phyloP scores from a whole-genome alignment of 2,113 vertebrate species.

The Echinops telfairi region DNA sequence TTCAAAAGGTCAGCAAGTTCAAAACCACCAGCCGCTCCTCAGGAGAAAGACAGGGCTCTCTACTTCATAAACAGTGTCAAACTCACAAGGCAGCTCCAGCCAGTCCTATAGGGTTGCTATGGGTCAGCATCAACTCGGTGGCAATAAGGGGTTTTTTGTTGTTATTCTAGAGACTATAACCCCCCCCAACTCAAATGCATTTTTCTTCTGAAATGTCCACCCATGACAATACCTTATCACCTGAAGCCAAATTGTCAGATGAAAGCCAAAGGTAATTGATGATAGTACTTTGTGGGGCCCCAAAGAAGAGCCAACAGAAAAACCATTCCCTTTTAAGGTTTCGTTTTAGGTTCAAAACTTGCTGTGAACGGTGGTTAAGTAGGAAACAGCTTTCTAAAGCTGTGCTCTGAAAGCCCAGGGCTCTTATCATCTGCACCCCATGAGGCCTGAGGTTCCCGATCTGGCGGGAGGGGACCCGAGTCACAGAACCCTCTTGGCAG shows the following conservation, averaged over 20 bases:
- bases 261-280: slow-evolving; percentile 28
- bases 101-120: no score
- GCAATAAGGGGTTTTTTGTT: no score
- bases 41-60: no score
- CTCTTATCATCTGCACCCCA: not conserved
- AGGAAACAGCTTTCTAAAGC: slow-evolving; percentile 49
- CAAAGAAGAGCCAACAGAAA: not conserved
- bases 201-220: not conserved
- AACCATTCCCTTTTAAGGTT: slow-evolving; percentile 45
- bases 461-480: not conserved
- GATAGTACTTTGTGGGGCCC: not conserved
- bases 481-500: not conserved
- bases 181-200: no score
- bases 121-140: no score
- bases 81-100: no score
- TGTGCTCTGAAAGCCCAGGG: slow-evolving; percentile 28
- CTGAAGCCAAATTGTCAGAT: slow-evolving; percentile 58
- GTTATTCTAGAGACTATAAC: no score
- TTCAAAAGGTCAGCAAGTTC: no score
- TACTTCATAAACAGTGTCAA: no score
- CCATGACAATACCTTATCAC: slow-evolving; percentile 3
- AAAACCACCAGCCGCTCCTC: no score
- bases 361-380: not conserved
- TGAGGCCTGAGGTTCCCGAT: not conserved
- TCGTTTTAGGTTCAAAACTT: slow-evolving; percentile 1